Conservation (phyloP, 2,888 invertebrate species). For the Macrosiphum euphorbiae region DNA sequence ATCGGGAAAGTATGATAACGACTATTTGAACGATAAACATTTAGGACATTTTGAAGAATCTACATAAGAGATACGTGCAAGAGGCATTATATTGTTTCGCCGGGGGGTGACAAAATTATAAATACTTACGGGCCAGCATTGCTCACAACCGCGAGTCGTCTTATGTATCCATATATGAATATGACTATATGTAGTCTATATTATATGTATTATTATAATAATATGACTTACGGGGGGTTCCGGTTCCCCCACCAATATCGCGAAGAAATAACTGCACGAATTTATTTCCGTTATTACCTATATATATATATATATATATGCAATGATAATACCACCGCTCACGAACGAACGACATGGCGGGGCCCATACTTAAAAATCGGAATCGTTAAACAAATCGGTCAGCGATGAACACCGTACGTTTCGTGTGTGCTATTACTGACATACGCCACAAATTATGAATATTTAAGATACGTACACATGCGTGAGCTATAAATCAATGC, state of each 20-base stretch:
- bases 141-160: not conserved
- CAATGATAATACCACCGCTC: not conserved
- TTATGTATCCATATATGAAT: not conserved
- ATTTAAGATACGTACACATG: constrained; percentile 22
- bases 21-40: not conserved
- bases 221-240: not conserved
- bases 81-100: not conserved
- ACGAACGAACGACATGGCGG: not conserved
- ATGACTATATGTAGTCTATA: not conserved
- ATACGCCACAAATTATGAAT: not conserved
- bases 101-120: not conserved
- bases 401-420: constrained; percentile 5
- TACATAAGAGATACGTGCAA: not conserved
- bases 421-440: not conserved
- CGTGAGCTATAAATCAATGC: constrained; percentile 30
- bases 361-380: not conserved
- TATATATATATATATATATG: not conserved
- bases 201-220: not conserved
- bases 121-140: not conserved
- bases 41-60: not conserved
- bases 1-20: not conserved
- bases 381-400: constrained; percentile 50
- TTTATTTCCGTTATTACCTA: constrained; percentile 41
- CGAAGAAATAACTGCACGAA: constrained; percentile 2
- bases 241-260: not conserved